These are phyloP conservation scores for Leptodactylus fuscus DNA, from an alignment of 2,113 vertebrate genomes.

Conservation along the genomic window DNA sequence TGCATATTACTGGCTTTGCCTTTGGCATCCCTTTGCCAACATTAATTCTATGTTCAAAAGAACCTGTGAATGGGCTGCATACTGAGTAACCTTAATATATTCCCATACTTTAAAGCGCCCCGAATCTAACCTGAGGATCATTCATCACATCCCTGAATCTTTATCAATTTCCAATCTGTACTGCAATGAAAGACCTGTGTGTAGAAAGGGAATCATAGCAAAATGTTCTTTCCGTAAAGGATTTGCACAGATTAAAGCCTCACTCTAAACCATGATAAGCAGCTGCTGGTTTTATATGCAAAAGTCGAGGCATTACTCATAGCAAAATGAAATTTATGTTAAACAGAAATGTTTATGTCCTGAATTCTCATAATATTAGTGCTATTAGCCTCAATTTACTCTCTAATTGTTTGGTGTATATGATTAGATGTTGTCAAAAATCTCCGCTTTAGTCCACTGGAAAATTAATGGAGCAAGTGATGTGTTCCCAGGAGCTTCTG, in stretches of 20 bases:
- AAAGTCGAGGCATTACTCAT: neutral
- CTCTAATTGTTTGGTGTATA: constrained; percentile 18
- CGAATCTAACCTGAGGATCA: neutral
- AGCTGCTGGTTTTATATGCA: neutral
- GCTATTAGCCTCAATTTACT: constrained; percentile 6
- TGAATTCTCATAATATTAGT: neutral
- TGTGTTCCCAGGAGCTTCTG: neutral
- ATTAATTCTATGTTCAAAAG: neutral
- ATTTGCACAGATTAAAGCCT: constrained; percentile 3
- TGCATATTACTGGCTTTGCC: neutral
- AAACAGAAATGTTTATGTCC: constrained; percentile 17
- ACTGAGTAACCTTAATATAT: neutral
- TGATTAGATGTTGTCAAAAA: constrained; percentile 11
- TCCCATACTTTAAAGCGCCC: neutral
- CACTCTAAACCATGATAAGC: neutral
- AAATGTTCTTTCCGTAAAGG: neutral
- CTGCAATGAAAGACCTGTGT: neutral
- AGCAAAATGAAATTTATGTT: neutral
- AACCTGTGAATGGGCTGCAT: neutral
- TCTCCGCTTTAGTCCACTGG: constrained; percentile 6
- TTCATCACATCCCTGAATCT: neutral
- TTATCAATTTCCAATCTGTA: neutral
- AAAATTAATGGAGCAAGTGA: constrained; percentile 30
- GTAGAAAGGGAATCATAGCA: neutral
- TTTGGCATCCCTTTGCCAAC: neutral